A percentile compares a stretch with the other conserved stretches of the same genome.
phyloP scores from a whole-genome alignment of 2,888 invertebrate genomes.

The Spodoptera picta region DNA sequence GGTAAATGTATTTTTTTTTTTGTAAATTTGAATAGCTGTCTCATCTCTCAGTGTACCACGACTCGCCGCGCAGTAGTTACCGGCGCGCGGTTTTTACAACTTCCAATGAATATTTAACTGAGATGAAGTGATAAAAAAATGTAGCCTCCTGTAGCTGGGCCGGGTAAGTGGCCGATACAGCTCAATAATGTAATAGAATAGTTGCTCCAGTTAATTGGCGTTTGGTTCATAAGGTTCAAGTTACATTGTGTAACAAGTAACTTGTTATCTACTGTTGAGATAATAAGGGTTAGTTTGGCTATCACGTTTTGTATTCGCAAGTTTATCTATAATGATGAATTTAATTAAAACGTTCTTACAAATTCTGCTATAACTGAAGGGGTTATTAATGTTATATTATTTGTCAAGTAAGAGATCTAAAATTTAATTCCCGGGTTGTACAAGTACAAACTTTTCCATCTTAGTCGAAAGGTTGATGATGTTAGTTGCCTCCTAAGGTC shows the following conservation, averaged over 20 bases:
- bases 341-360: no score
- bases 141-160: conserved; percentile 37
- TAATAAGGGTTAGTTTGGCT: background rate
- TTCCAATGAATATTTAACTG: conserved; percentile 60
- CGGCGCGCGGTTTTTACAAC: conserved; percentile 54
- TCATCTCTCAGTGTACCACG: conserved; percentile 33
- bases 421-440: no score
- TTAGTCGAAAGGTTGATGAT: no score
- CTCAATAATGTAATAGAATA: conserved; percentile 31
- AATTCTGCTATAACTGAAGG: no score
- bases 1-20: no score
- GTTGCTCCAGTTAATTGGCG: conserved; percentile 22
- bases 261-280: conserved; percentile 13
- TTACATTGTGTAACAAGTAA: conserved; percentile 14
- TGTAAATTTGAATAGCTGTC: background rate
- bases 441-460: no score
- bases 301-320: conserved; percentile 7
- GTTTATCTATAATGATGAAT: no score
- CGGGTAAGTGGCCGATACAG: conserved; percentile 27
- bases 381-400: no score
- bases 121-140: conserved; percentile 67
- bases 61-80: conserved; percentile 47
- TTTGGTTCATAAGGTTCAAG: conserved; percentile 11
- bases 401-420: no score
- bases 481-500: no score